Percentiles rank a stretch among this genome's conserved stretches.
Conservation (phyloP, 2,113 vertebrate genomes). For the Oriolus oriolus region DNA sequence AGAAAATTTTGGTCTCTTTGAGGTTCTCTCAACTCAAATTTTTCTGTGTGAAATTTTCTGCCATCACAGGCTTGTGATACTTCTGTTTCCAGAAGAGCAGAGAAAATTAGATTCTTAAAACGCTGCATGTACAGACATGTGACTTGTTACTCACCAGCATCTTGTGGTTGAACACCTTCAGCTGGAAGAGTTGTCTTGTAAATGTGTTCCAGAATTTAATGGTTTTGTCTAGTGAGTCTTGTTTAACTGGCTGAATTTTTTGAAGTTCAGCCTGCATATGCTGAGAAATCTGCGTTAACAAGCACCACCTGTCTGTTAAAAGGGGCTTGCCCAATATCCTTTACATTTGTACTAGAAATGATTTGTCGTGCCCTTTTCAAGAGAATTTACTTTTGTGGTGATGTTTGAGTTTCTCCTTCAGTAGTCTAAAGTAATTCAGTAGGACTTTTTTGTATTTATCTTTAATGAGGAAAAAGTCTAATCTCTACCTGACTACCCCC, state of each 20-base stretch:
- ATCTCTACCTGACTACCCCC: not conserved
- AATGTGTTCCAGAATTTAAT: not conserved
- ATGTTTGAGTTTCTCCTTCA: not conserved
- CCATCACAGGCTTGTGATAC: not conserved
- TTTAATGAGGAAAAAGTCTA: not conserved
- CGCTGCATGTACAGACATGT: not conserved
- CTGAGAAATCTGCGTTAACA: not conserved
- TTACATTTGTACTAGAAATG: not conserved
- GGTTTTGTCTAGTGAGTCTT: not conserved
- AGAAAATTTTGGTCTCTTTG: not conserved
- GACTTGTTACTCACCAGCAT: not conserved
- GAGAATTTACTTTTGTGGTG: not conserved
- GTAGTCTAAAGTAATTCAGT: not conserved
- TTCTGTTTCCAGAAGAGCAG: not conserved
- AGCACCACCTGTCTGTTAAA: not conserved
- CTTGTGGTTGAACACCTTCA: not conserved
- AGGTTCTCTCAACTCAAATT: not conserved
- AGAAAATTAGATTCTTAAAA: not conserved
- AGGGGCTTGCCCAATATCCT: not conserved
- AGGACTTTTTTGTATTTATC: not conserved
- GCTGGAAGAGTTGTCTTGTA: not conserved
- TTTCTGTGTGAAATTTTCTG: not conserved
- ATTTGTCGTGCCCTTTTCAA: not conserved
- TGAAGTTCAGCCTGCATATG: not conserved
- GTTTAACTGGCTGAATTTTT: conserved; percentile 17